Evolutionary conservation across 2,113 vertebrate species (phyloP), one percentile per base, ranked within the genome.

Genomic region (Thalassoma bifasciatum): DNA sequence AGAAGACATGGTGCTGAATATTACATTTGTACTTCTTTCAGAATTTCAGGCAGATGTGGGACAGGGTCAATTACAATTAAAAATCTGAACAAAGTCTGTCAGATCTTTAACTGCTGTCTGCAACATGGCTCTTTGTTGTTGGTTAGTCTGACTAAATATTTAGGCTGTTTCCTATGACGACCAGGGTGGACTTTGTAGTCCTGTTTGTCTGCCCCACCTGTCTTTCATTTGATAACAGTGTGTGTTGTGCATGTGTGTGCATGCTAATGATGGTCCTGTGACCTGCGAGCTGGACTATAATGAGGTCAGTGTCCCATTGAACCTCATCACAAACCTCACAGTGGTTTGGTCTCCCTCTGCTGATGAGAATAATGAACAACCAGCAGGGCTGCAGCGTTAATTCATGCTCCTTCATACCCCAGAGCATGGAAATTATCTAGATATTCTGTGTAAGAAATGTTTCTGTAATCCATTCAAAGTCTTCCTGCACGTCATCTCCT

Each of bases 281-380:
- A 74, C 61, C 50, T 66, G 6, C 42, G 34, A 21, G 26, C 69
- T 75, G 54, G 66, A 52, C 77, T 64, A 57, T 34, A 74, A 64
- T 72, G 72, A 72, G 60, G 67, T 68, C 26, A 26, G 63, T 6
- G 30, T 54, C 73, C 54, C 47, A 1, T 34, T 69, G 60, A 71
- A 60, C 61, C 67, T 26, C 21, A 12, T 21, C 14, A 51, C 26
- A 36, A 23, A 19, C 13, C 30, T 44, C 12, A 0, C 30, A n/a
- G 67, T 38, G 56, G 10, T 59, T 51, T 49, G 5, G 76, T 77
- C 74, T 61, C 81, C 85, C 85, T 77, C 85, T 89, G 51, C 65
- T 83, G 83, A 21, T 53, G n/a, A 21, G 38, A 51, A 30, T 0
- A 0, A 38, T 17, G 54, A 30, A 79, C 26, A 40, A 24, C 21